Base-by-base conservation (phyloP, 2,888 invertebrate species). In the Sarcophaga rosellei region DNA sequence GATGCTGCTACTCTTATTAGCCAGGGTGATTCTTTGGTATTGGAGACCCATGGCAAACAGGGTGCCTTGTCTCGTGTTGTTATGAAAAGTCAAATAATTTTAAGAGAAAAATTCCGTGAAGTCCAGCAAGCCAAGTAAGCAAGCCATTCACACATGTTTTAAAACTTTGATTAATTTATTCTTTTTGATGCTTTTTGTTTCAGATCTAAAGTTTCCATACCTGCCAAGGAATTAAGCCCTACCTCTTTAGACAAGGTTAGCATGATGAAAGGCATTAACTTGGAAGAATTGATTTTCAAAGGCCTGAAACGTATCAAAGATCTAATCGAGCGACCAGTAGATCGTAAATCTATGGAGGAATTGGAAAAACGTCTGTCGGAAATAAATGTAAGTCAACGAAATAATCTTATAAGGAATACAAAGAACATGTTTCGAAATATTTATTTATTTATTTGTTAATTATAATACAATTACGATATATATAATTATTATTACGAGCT, bases 1-100 rank as follows among this genome's bases (percentile, higher is more conserved):
- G 96, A 96, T 91, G 96, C 96, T 84, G 97, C 96, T 8, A 95
- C 95, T 81, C 93, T 96, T 53, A 96, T 97, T 88, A 96, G 96
- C 21, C 95, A 95, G 90, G 97, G 97, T 0, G 97, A 97, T 92
- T 95, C 96, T 81, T 93, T 97, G 65, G 96, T 96, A 44, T 95
- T 96, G 92, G 95, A 94, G 62, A 95, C 95, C n/a, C 96, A 96
- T 92, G 93, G 93, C 57, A 93, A 91, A 84, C 91, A 92, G 79
- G 90, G 91, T 53, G 90, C 90, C 85, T 89, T 93, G 10, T 93
- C 93, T 1, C 92, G 93, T 10, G 88, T 92, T 10, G 92, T 93
- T 1, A 93, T 93, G 92, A 90, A 91, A 72, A 92, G 92, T 10
- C 93, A 93, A 88, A 92, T 92, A 15, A 90, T 91, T 59, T 86